Evolutionary conservation across 92 coral and sea anemone species (phyloP).

Genomic region (Parazoanthus darwini): DNA sequence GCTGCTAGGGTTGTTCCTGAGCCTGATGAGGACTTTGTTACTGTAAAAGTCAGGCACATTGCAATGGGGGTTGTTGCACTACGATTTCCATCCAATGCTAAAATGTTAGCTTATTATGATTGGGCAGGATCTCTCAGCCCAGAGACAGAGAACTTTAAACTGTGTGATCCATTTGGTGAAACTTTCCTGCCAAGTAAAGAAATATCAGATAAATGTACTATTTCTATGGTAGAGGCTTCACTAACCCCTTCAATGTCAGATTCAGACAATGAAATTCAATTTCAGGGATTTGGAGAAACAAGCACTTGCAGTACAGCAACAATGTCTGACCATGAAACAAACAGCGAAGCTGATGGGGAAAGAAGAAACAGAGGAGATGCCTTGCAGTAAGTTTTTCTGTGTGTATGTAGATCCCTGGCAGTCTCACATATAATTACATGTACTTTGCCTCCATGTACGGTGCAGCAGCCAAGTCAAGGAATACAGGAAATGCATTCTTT

Average conservation of each 20-base stretch:
- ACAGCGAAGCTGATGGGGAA: background rate
- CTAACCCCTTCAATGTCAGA: conserved; percentile 56
- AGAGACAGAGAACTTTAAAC: conserved; percentile 51
- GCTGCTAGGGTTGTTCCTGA: conserved; percentile 44
- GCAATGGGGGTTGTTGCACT: conserved; percentile 36
- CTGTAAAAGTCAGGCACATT: conserved; percentile 47
- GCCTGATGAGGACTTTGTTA: conserved; percentile 45
- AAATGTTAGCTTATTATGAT: conserved; percentile 58
- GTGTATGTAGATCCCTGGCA: too few relatives aligned
- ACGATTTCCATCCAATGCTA: conserved; percentile 37
- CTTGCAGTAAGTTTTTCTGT: conserved; percentile 23
- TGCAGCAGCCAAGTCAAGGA: too few relatives aligned
- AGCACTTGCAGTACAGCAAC: conserved; percentile 27
- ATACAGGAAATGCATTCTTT: too few relatives aligned
- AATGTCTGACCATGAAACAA: conserved; percentile 17
- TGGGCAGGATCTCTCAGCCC: conserved; percentile 68
- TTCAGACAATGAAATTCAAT: conserved; percentile 56
- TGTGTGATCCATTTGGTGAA: conserved; percentile 55
- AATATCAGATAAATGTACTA: conserved; percentile 50
- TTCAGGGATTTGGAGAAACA: conserved; percentile 55
- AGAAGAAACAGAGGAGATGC: background rate
- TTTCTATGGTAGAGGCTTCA: conserved; percentile 44
- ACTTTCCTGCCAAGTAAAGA: conserved; percentile 42
- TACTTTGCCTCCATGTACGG: too few relatives aligned
- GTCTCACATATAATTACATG: too few relatives aligned